Evolutionary conservation across 2,797 vertebrate genomes (phyloP).

Genomic region (Girardinus metallicus): DNA sequence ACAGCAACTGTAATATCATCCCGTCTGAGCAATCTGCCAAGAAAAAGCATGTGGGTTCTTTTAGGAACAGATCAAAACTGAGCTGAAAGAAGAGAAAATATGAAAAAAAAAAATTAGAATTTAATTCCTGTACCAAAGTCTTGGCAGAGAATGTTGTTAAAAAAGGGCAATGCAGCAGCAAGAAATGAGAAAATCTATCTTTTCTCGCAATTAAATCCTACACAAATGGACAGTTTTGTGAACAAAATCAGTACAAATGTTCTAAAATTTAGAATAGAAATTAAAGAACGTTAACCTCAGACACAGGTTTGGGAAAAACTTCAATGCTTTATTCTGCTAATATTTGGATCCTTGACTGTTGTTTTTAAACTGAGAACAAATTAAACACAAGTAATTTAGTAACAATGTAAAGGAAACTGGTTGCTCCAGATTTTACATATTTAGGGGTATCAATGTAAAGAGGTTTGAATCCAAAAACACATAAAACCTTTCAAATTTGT

Average conservation of each 20-base stretch:
- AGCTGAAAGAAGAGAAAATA: neutral
- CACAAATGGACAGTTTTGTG: neutral
- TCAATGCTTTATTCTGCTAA: neutral
- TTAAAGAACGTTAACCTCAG: neutral
- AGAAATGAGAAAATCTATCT: neutral
- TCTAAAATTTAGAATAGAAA: neutral
- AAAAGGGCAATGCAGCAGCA: neutral
- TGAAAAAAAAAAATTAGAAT: slow-evolving; percentile 3
- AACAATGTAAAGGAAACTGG: neutral
- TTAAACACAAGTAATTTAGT: neutral
- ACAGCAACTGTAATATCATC: neutral
- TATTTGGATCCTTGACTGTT: neutral
- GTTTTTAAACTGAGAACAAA: neutral
- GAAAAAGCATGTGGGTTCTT: neutral
- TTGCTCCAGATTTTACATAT: neutral
- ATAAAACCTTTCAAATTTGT: neutral
- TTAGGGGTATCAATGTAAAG: neutral
- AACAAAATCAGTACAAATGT: neutral
- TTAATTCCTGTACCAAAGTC: neutral
- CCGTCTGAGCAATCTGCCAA: neutral
- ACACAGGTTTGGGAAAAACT: neutral
- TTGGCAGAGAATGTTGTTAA: neutral
- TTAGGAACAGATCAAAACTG: neutral
- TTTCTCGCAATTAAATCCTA: neutral
- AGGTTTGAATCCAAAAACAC: neutral